Evolutionary conservation across 1,140 invertebrate genomes (phyloP), one percentile per base, ranked within the genome.

Genomic region (Eriosoma lanigerum): DNA sequence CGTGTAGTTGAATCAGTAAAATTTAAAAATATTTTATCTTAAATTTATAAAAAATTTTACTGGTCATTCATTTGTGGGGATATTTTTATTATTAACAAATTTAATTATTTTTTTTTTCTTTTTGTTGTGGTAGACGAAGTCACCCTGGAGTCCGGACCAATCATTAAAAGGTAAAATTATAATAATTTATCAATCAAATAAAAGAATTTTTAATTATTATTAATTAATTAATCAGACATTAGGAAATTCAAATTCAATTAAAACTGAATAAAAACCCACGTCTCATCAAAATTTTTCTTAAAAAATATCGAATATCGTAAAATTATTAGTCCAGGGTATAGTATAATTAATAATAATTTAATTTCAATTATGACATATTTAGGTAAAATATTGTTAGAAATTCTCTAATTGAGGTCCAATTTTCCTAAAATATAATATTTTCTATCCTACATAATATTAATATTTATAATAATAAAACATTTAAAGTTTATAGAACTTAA

Each of bases 111-210:
- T 0, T 46, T 15, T 58, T 26, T 26, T 48, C 5, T 0, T 50
- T 80, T 48, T n/a, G 24, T 50, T 64, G 58, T 48, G 44, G 12
- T 3, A 17, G 50, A 66, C 56, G 29, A 44, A 52, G 29, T 50
- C 60, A 81, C 54, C 60, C 60, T 81, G 60, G 64, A 81, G 64
- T 81, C 54, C 56, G 75, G 75, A 29, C 75, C 75, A 10, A 58
- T 78, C 26, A 62, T 78, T 60, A 78, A 78, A 78, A 78, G 75
- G 75, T 78, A 60, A 38, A 38, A 38, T n/a, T n/a, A n/a, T 38
- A 38, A 38, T 4, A 38, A 38, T 38, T 38, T 38, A 38, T 38
- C 32, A 38, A 38, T 38, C 8, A 38, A 38, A 38, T 38, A 4
- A 38, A 8, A 4, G 32, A 4, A 38, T 8, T 38, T 38, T 64